Evolutionary conservation across 1,140 invertebrate species (phyloP).

Genomic region (Danaus melanippus): DNA sequence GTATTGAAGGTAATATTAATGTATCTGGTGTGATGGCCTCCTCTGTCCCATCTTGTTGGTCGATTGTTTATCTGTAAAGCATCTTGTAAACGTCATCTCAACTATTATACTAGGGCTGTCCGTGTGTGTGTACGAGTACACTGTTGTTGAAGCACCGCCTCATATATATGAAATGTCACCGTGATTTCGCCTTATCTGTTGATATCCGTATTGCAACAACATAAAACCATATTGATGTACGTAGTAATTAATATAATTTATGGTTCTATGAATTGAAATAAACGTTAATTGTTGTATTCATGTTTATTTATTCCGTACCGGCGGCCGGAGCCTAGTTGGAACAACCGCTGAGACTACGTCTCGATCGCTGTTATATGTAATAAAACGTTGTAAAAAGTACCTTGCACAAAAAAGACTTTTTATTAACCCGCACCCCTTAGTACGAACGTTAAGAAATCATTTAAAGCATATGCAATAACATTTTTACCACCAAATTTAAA

Average conservation of each 20-base stretch:
- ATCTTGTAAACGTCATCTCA: no score
- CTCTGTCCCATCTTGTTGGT: slow-evolving; percentile 66
- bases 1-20: slow-evolving; percentile 49
- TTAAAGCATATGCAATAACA: no score
- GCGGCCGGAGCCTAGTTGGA: slow-evolving; percentile 17
- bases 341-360: slow-evolving; percentile 38
- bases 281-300: slow-evolving; percentile 68
- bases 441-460: not conserved
- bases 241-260: slow-evolving; percentile 62
- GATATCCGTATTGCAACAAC: slow-evolving; percentile 46
- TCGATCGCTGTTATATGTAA: slow-evolving; percentile 53
- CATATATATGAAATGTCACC: not conserved
- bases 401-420: slow-evolving; percentile 54
- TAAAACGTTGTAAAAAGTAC: slow-evolving; percentile 55
- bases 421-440: slow-evolving; percentile 23
- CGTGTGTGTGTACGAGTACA: no score
- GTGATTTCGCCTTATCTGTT: not conserved
- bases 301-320: slow-evolving; percentile 46
- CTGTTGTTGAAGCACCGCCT: not conserved
- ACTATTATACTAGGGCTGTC: no score
- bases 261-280: slow-evolving; percentile 70
- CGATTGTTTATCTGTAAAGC: slow-evolving; percentile 11
- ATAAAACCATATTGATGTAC: slow-evolving; percentile 62
- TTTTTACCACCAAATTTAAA: no score
- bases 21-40: slow-evolving; percentile 38